phyloP scores from a whole-genome alignment of 2,888 invertebrate species.

The Aelia acuminata region DNA sequence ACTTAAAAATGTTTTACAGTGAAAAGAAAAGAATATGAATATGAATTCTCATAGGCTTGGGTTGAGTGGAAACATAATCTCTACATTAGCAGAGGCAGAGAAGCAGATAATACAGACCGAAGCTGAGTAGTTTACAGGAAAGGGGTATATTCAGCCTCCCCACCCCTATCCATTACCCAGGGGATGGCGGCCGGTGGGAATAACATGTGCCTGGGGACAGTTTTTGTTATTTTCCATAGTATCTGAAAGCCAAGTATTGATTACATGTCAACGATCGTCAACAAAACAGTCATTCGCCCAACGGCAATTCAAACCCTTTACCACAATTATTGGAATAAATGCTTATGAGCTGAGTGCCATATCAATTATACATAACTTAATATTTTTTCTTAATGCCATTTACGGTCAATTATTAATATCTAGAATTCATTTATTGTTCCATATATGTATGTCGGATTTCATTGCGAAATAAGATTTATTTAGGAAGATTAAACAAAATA shows the following conservation, averaged over 20 bases:
- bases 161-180: background rate
- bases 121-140: background rate
- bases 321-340: background rate
- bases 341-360: background rate
- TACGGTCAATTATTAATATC: no score
- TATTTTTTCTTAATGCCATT: background rate
- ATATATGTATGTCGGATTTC: no score
- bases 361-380: no score
- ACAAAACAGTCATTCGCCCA: background rate
- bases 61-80: background rate
- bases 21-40: no score
- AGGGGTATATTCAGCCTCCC: background rate
- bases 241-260: background rate
- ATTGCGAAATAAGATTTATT: no score
- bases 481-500: no score
- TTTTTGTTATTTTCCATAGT: slow-evolving; percentile 11
- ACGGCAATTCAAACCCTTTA: background rate
- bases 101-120: background rate
- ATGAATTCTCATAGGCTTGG: background rate
- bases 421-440: no score
- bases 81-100: background rate
- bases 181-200: background rate
- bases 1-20: no score
- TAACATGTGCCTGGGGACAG: background rate
- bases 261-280: background rate